These are phyloP conservation scores for Dicerorhinus sumatrensis DNA, from an alignment of 2,113 vertebrate genomes.

Conservation along the genomic window DNA sequence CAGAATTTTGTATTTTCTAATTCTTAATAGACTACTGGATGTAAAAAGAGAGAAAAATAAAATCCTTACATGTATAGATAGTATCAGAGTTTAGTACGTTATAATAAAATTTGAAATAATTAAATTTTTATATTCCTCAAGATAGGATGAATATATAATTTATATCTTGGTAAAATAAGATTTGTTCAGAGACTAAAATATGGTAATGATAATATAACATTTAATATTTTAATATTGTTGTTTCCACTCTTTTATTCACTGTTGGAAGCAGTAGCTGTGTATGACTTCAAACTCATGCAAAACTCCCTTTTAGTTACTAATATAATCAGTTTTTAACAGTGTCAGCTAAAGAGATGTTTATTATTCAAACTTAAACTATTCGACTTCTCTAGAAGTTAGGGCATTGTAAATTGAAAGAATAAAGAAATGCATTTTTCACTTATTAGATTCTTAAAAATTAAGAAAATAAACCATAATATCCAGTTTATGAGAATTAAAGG, in stretches of 20 bases:
- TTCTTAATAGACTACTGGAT: background rate
- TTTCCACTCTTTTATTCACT: background rate
- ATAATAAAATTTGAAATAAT: slow-evolving; percentile 38
- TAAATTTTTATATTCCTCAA: background rate
- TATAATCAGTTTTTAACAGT: background rate
- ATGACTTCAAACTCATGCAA: background rate
- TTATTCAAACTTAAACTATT: background rate
- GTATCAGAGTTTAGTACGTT: background rate
- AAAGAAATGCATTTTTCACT: background rate
- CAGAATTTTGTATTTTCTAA: background rate
- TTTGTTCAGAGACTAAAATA: background rate
- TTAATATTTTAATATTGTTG: background rate
- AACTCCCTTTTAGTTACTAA: background rate
- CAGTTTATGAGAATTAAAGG: background rate
- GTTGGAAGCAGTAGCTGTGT: background rate
- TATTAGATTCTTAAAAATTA: background rate
- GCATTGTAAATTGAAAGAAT: background rate
- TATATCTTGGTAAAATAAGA: background rate
- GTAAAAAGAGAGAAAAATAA: background rate
- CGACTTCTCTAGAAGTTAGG: background rate
- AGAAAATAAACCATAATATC: background rate
- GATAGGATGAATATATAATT: background rate
- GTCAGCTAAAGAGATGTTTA: background rate
- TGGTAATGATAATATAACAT: background rate
- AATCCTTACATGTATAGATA: background rate